A percentile compares a stretch with the other conserved stretches of the same genome.
These are phyloP conservation scores for Brachyistius frenatus DNA, from an alignment of 2,113 vertebrate genomes.

Conservation along the genomic window DNA sequence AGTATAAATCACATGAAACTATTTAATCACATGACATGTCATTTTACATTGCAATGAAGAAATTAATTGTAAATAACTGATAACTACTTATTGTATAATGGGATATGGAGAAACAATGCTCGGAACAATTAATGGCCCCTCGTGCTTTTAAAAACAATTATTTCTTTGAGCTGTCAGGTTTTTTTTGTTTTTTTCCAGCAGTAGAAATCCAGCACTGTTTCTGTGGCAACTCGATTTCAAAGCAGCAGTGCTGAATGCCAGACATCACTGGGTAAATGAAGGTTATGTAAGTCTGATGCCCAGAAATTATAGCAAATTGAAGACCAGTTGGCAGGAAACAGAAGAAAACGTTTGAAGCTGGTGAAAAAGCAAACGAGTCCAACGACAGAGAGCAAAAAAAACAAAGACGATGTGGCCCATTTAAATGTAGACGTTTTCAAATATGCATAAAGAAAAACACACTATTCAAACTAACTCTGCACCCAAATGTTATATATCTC, in stretches of 20 bases:
- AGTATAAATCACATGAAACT: conserved; percentile 11
- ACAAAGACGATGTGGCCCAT: background rate
- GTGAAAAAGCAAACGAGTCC: background rate
- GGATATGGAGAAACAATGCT: background rate
- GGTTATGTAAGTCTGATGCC: conserved; percentile 61
- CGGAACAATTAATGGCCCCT: conserved; percentile 32
- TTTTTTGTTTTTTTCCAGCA: background rate
- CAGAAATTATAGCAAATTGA: conserved; percentile 62
- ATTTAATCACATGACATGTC: conserved; percentile 25
- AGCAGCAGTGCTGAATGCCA: conserved; percentile 54
- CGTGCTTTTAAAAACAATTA: conserved; percentile 46
- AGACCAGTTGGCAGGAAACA: conserved; percentile 49
- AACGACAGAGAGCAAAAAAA: background rate
- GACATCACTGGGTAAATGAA: conserved; percentile 59
- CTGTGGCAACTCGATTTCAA: conserved; percentile 67
- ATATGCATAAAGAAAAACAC: background rate
- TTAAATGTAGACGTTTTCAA: background rate
- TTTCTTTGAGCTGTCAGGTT: conserved; percentile 24
- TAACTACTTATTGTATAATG: conserved; percentile 1
- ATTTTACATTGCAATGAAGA: conserved; percentile 12
- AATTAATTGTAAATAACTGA: conserved; percentile 42
- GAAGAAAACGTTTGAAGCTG: conserved; percentile 2
- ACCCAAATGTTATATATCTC: conserved; percentile 68
- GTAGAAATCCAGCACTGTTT: conserved; percentile 52
- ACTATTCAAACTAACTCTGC: conserved; percentile 44